These are phyloP conservation scores for Synanceia verrucosa DNA, from an alignment of 2,797 vertebrate species.

Conservation along the genomic window DNA sequence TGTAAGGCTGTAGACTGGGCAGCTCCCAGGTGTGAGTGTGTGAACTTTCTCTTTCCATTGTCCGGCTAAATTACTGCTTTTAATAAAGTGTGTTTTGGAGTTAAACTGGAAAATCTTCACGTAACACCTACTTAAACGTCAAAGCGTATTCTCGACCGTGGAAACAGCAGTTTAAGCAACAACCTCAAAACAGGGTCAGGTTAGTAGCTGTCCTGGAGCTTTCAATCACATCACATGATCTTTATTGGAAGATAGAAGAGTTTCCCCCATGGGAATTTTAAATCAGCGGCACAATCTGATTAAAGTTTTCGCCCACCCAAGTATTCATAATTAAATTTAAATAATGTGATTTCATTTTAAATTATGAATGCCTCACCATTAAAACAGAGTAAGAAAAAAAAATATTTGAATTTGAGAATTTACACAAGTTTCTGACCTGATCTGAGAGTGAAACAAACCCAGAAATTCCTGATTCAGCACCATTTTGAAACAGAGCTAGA, in stretches of 20 bases:
- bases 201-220: not conserved
- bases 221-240: not conserved
- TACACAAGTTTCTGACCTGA: not conserved
- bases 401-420: not conserved
- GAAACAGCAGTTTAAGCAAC: not conserved
- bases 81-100: slow-evolving; percentile 5
- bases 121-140: slow-evolving; percentile 3
- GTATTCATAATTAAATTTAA: not conserved
- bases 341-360: not conserved
- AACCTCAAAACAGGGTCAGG: not conserved
- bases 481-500: not conserved
- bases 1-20: slow-evolving; percentile 19
- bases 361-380: not conserved
- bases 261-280: not conserved
- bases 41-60: slow-evolving; percentile 19
- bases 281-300: not conserved
- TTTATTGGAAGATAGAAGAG: not conserved
- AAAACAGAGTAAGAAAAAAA: not conserved
- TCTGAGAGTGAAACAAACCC: not conserved
- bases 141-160: not conserved
- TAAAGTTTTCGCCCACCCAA: not conserved
- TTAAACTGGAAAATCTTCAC: not conserved
- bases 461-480: not conserved
- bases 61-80: slow-evolving; percentile 18
- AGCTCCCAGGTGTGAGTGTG: slow-evolving; percentile 22